Evolutionary conservation across 2,113 vertebrate species (phyloP).

Genomic region (Sceloporus tristichus): DNA sequence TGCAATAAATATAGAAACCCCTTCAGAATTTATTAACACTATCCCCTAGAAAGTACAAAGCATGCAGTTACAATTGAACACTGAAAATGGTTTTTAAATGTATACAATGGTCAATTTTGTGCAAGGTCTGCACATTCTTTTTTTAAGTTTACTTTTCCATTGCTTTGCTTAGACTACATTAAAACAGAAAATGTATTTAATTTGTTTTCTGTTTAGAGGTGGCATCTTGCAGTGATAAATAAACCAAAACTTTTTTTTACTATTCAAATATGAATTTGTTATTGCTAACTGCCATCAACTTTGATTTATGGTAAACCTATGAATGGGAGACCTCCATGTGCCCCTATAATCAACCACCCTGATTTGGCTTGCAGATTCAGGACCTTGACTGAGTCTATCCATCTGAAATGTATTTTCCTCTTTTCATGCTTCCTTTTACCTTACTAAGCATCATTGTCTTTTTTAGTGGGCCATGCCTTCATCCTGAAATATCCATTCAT

Average conservation of each 20-base stretch:
- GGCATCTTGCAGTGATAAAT: constrained; percentile 26
- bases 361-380: no score
- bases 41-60: background rate
- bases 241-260: constrained; percentile 6
- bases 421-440: no score
- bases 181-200: background rate
- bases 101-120: background rate
- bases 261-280: background rate
- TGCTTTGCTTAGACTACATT: background rate
- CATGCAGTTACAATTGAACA: background rate
- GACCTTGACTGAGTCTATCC: no score
- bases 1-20: background rate
- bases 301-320: no score
- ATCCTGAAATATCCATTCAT: constrained; percentile 6
- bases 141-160: background rate
- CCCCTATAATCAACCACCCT: no score
- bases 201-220: background rate
- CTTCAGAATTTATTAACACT: background rate
- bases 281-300: no score
- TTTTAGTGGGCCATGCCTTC: background rate
- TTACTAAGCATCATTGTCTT: no score
- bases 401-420: no score
- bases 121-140: background rate
- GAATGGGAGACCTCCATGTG: no score
- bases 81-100: background rate